A percentile compares a stretch with the other conserved stretches of the same genome.
phyloP scores from a whole-genome alignment of 1,140 invertebrate species.

The Eumeta japonica region DNA sequence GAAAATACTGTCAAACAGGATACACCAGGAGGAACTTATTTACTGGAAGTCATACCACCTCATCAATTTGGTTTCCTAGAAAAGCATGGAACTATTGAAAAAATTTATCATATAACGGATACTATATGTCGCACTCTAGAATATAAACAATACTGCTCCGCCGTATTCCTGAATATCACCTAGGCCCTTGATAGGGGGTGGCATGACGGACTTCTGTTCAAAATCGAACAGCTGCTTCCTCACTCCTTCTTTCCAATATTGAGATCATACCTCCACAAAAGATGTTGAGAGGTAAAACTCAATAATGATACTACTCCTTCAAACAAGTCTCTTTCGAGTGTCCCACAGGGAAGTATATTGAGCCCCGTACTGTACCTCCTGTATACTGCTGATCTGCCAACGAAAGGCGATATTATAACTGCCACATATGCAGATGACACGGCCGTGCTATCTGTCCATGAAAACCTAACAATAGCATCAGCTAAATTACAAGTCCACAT shows the following conservation, averaged over 20 bases:
- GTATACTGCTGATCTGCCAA: slow-evolving; percentile 22
- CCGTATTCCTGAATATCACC: slow-evolving; percentile 23
- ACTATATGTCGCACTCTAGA: slow-evolving; percentile 16
- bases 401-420: slow-evolving; percentile 8
- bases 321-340: slow-evolving; percentile 14
- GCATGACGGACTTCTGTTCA: slow-evolving; percentile 20
- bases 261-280: slow-evolving; percentile 7
- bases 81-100: slow-evolving; percentile 21
- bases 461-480: slow-evolving; percentile 11
- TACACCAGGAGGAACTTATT: slow-evolving; percentile 17
- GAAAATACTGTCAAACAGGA: slow-evolving; percentile 21
- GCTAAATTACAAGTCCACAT: slow-evolving; percentile 16
- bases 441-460: slow-evolving; percentile 10
- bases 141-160: slow-evolving; percentile 20
- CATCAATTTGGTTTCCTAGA: slow-evolving; percentile 33
- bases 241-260: slow-evolving; percentile 6
- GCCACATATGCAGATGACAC: slow-evolving; percentile 30
- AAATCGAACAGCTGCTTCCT: slow-evolving; percentile 14
- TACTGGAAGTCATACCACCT: slow-evolving; percentile 17
- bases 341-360: slow-evolving; percentile 29
- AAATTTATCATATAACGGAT: slow-evolving; percentile 16
- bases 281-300: slow-evolving; percentile 8
- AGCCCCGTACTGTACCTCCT: slow-evolving; percentile 24
- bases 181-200: slow-evolving; percentile 30
- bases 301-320: slow-evolving; percentile 3